Conservation (phyloP, 1,140 invertebrate genomes). For the Berghia stephanieae region DNA sequence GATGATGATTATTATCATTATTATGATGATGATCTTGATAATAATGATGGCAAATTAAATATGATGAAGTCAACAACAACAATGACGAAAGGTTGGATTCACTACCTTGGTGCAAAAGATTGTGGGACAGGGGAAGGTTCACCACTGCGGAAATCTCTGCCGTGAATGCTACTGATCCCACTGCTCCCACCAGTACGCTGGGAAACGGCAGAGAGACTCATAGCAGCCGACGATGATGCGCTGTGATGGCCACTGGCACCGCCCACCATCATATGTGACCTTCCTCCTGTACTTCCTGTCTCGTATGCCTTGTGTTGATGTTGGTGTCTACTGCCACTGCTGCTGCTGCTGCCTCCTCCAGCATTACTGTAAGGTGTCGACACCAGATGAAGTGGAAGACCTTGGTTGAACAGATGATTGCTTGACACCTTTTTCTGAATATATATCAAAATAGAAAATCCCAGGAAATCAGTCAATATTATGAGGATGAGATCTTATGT, state of each 20-base stretch:
- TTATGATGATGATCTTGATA: background rate
- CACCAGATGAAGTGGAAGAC: constrained; percentile 41
- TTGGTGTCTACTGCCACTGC: background rate
- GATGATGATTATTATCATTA: background rate
- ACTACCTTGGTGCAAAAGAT: constrained; percentile 49
- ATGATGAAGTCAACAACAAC: background rate
- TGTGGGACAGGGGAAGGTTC: constrained; percentile 54
- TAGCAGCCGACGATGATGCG: no score
- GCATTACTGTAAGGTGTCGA: constrained; percentile 50
- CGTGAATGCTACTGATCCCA: constrained; percentile 60
- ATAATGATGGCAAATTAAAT: background rate
- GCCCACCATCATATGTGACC: background rate
- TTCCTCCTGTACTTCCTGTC: background rate
- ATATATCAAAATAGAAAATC: background rate
- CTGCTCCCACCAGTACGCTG: constrained; percentile 53
- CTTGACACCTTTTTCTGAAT: constrained; percentile 19
- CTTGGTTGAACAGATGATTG: constrained; percentile 42
- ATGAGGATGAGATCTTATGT: background rate
- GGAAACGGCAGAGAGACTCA: constrained; percentile 25
- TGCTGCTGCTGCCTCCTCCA: no score
- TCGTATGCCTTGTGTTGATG: background rate
- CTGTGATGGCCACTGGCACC: background rate
- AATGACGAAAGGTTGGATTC: background rate
- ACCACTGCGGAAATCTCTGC: constrained; percentile 38
- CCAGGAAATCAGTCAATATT: background rate